Percentiles rank a stretch among this genome's conserved stretches.
Conservation (phyloP, 2,113 vertebrate species). For the Tylochromis polylepis region DNA sequence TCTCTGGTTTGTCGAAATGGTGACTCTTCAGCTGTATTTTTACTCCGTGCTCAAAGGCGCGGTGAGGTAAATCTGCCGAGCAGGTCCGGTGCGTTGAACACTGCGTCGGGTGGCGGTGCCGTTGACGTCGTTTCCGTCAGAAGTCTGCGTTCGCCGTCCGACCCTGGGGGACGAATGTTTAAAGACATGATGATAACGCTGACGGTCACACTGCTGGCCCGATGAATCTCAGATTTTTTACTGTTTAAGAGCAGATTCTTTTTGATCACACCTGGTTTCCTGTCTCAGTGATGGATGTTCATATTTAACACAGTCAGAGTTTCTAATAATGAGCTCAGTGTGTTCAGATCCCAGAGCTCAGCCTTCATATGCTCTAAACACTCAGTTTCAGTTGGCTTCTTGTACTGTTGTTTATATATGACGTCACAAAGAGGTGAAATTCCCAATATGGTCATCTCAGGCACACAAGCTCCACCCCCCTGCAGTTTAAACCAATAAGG, state of each 20-base stretch:
- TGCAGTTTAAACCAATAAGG: neutral
- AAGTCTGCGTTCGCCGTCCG: neutral
- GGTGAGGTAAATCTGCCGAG: neutral
- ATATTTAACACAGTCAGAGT: neutral
- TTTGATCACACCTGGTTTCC: neutral
- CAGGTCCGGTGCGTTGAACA: neutral
- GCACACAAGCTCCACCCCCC: neutral
- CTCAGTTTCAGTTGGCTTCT: neutral
- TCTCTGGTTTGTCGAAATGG: neutral
- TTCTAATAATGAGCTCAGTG: neutral
- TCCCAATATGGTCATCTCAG: neutral
- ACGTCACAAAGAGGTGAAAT: neutral
- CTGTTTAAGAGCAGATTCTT: neutral
- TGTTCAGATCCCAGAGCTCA: neutral
- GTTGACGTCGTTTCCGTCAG: accelerated
- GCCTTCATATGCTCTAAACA: neutral
- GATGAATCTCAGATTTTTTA: neutral
- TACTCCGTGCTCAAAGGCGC: neutral
- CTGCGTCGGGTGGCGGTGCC: neutral
- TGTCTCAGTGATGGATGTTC: neutral
- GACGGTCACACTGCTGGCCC: neutral
- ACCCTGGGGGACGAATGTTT: neutral
- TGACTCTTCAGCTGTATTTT: neutral
- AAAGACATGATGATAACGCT: neutral
- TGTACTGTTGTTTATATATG: neutral